A percentile compares a stretch with the other conserved stretches of the same genome.
Conservation (phyloP, 1,140 invertebrate genomes). For the Carposina sasakii region DNA sequence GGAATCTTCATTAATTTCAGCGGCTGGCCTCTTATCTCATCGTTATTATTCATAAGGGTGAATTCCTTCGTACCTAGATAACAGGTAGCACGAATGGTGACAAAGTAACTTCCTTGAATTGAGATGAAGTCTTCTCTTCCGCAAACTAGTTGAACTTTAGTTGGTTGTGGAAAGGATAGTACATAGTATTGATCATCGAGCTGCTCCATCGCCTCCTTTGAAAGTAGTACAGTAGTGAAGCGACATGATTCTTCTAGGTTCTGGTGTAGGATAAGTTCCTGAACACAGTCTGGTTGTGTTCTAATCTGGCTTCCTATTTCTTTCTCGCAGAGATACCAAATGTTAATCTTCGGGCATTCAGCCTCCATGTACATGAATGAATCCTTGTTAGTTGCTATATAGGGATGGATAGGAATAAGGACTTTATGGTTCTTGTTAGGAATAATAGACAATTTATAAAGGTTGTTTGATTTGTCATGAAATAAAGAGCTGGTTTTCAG, state of each 20-base stretch:
- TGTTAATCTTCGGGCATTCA: constrained; percentile 26
- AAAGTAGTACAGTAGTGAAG: constrained; percentile 14
- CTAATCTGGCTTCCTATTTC: constrained; percentile 14
- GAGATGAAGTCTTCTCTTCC: constrained; percentile 15
- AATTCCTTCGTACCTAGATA: constrained; percentile 18
- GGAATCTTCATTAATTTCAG: constrained; percentile 24
- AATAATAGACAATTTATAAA: background rate
- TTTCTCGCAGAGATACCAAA: constrained; percentile 22
- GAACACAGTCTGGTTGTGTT: constrained; percentile 22
- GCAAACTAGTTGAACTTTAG: constrained; percentile 20
- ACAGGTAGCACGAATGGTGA: constrained; percentile 20
- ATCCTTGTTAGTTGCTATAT: constrained; percentile 25
- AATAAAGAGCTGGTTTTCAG: too few species aligned
- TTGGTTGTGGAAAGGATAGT: constrained; percentile 20
- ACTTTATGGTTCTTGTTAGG: constrained; percentile 23
- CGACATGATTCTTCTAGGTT: constrained; percentile 14
- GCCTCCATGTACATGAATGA: constrained; percentile 30
- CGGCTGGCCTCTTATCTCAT: constrained; percentile 24
- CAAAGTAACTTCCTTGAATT: constrained; percentile 24
- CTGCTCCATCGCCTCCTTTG: constrained; percentile 25
- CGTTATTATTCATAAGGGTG: constrained; percentile 22
- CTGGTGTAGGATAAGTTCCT: constrained; percentile 24
- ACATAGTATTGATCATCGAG: constrained; percentile 28
- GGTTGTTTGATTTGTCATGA: too few species aligned
- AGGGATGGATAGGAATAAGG: constrained; percentile 31